phyloP scores from a whole-genome alignment of 2,888 invertebrate species.

The Altica lythri region DNA sequence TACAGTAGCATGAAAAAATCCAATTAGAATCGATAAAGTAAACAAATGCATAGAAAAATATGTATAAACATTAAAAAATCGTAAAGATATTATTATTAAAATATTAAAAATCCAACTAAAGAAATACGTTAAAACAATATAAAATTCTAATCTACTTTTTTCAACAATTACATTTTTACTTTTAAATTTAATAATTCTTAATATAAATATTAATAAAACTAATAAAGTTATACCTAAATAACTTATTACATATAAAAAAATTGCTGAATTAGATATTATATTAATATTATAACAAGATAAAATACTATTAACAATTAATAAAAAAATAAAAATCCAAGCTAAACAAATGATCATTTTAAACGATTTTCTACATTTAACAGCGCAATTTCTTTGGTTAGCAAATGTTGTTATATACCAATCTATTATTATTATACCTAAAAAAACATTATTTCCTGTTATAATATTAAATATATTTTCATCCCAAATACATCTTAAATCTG shows the following conservation, averaged over 20 bases:
- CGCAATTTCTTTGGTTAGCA: neutral
- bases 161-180: neutral
- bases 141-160: slow-evolving; percentile 12
- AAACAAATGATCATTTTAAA: no score
- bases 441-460: slow-evolving; percentile 16
- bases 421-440: slow-evolving; percentile 6
- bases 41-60: no score
- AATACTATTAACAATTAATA: neutral
- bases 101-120: neutral
- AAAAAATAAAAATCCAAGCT: slow-evolving; percentile 16
- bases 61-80: no score
- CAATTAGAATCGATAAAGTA: no score
- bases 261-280: no score
- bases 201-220: slow-evolving; percentile 1
- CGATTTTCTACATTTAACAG: slow-evolving; percentile 8
- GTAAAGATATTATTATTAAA: neutral
- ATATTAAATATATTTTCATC: neutral
- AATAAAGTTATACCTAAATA: neutral
- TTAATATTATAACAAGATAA: no score
- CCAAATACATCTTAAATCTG: slow-evolving; percentile 8
- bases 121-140: neutral
- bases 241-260: neutral
- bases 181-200: slow-evolving; percentile 4
- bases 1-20: no score
- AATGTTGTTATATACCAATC: slow-evolving; percentile 23